Percentiles rank a stretch among this genome's conserved stretches.
These are phyloP conservation scores for Corvus cornix DNA, from an alignment of 2,113 vertebrate species.

Conservation along the genomic window DNA sequence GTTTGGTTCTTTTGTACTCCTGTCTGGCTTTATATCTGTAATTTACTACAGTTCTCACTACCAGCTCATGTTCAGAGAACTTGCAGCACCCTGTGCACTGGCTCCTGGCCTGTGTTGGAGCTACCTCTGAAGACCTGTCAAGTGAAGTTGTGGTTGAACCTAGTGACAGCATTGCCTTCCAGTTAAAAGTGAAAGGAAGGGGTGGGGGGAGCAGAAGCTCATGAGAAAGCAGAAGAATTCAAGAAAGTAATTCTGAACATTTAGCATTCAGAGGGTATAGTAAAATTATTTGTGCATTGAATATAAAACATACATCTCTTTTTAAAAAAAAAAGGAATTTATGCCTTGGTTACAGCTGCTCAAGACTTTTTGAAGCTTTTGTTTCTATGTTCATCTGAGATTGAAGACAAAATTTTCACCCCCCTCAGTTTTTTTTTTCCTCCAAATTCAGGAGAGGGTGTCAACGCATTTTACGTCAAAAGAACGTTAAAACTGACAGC, in stretches of 20 bases:
- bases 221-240: neutral
- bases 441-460: neutral
- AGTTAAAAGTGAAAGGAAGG: neutral
- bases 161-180: neutral
- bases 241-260: neutral
- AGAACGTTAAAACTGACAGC: conserved; percentile 13
- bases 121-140: neutral
- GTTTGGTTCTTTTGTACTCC: neutral
- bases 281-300: neutral
- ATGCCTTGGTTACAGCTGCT: neutral
- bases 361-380: neutral
- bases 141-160: neutral
- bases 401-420: neutral
- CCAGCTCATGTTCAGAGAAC: neutral
- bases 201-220: rapidly evolving
- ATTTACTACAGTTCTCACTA: neutral
- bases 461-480: neutral
- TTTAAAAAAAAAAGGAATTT: neutral
- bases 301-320: neutral
- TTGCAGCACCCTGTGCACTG: neutral
- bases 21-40: neutral
- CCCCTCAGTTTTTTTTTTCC: neutral
- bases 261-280: neutral
- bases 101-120: neutral
- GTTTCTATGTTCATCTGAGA: neutral